Percentiles rank a stretch among this genome's conserved stretches.
Evolutionary conservation across 2,797 vertebrate genomes (phyloP).

Genomic region (Lacerta agilis): DNA sequence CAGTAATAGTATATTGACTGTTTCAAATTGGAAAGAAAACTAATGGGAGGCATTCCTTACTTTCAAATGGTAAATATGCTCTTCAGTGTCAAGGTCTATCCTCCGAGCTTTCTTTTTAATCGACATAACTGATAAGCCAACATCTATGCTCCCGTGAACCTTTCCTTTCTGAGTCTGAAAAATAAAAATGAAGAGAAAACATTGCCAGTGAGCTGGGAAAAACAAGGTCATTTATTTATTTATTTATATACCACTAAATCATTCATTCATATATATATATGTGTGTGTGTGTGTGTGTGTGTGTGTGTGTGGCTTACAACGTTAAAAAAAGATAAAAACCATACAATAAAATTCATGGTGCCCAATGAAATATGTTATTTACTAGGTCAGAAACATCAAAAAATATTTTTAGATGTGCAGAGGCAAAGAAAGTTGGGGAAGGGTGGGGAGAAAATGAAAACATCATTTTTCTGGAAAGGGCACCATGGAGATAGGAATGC

Average conservation of each 20-base stretch:
- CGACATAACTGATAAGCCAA: slow-evolving; percentile 98
- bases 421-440: not conserved
- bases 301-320: too few relatives aligned
- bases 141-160: slow-evolving; percentile 97
- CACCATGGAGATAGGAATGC: not conserved
- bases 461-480: not conserved
- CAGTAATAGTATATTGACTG: slow-evolving; percentile 5
- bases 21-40: slow-evolving; percentile 4
- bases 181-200: slow-evolving; percentile 52
- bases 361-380: slow-evolving; percentile 32
- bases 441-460: not conserved
- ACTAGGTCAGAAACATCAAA: slow-evolving; percentile 4
- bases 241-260: too few relatives aligned
- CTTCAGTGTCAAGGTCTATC: slow-evolving; percentile 98
- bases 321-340: too few relatives aligned
- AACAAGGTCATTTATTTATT: not conserved
- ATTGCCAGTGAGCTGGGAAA: slow-evolving; percentile 31
- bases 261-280: too few relatives aligned
- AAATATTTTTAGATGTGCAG: not conserved
- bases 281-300: too few relatives aligned
- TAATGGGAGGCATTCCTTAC: slow-evolving; percentile 71
- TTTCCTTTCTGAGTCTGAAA: slow-evolving; percentile 97
- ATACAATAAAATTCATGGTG: not conserved
- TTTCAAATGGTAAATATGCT: slow-evolving; percentile 99
- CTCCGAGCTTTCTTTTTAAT: slow-evolving; percentile 97